Conservation (phyloP, 2,113 vertebrate genomes). For the Fulica atra region DNA sequence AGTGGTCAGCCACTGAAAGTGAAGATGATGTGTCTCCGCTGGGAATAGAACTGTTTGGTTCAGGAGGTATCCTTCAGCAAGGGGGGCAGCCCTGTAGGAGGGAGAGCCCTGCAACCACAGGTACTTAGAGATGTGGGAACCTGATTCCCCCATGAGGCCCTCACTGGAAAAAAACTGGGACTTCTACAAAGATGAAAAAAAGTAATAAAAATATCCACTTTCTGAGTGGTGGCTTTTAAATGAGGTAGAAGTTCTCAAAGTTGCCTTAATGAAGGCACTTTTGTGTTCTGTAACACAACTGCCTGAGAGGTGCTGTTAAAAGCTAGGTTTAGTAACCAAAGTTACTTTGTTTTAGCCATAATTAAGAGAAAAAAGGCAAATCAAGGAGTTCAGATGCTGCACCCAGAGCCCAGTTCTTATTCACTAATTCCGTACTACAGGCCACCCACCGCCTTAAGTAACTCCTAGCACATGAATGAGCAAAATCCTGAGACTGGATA, state of each 20-base stretch:
- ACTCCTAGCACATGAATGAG: not conserved
- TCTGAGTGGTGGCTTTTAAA: not conserved
- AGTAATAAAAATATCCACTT: not conserved
- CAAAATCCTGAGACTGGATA: not conserved
- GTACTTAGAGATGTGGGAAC: not conserved
- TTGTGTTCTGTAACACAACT: not conserved
- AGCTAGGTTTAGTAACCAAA: not conserved
- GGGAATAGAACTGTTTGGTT: not conserved
- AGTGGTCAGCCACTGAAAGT: not conserved
- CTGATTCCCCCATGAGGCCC: not conserved
- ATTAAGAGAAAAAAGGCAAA: not conserved
- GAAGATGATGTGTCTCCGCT: not conserved
- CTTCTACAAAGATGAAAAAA: not conserved
- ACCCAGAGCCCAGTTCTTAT: not conserved
- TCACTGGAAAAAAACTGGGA: not conserved
- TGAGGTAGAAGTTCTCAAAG: not conserved
- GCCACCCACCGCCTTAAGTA: not conserved
- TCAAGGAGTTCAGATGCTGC: not conserved
- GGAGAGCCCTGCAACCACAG: not conserved
- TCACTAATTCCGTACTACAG: not conserved
- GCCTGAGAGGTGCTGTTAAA: not conserved
- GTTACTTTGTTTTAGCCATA: not conserved
- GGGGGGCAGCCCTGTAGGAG: not conserved
- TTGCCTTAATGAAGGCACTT: not conserved
- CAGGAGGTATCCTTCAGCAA: not conserved